phyloP scores from a whole-genome alignment of 2,888 invertebrate species.

The Caenorhabditis sp. region DNA sequence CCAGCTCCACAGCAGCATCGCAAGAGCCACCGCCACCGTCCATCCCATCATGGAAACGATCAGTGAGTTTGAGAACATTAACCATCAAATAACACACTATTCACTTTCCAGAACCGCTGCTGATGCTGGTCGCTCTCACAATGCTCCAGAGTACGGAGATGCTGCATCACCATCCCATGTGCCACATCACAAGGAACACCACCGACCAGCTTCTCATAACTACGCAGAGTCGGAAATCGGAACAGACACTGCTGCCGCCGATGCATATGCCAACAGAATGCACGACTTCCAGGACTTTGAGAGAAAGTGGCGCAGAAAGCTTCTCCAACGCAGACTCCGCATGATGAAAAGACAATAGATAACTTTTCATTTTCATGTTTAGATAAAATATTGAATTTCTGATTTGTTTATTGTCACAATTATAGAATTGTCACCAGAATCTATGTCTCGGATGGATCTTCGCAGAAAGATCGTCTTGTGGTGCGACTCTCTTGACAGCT shows the following conservation, averaged over 20 bases:
- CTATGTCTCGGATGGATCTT: background rate
- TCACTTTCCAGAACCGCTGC: constrained; percentile 5
- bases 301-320: constrained; percentile 67
- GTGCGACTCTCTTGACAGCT: constrained; percentile 25
- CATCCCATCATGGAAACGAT: constrained; percentile 31
- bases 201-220: constrained; percentile 23
- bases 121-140: constrained; percentile 41
- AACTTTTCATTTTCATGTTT: constrained; percentile 5
- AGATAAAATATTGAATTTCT: background rate
- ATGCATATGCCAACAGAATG: constrained; percentile 61
- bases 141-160: constrained; percentile 51
- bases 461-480: constrained; percentile 43
- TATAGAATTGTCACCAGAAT: background rate
- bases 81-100: background rate
- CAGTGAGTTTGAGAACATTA: constrained; percentile 11
- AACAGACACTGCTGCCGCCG: constrained; percentile 41
- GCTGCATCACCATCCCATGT: constrained; percentile 43
- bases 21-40: constrained; percentile 20
- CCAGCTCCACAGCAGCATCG: constrained; percentile 30
- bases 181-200: constrained; percentile 26
- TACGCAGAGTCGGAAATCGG: constrained; percentile 46
- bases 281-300: constrained; percentile 71
- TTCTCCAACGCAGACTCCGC: constrained; percentile 64
- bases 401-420: background rate
- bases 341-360: constrained; percentile 66